Evolutionary conservation across 2,797 vertebrate genomes (phyloP), one percentile per base, ranked within the genome.

Genomic region (Chelonia mydas): DNA sequence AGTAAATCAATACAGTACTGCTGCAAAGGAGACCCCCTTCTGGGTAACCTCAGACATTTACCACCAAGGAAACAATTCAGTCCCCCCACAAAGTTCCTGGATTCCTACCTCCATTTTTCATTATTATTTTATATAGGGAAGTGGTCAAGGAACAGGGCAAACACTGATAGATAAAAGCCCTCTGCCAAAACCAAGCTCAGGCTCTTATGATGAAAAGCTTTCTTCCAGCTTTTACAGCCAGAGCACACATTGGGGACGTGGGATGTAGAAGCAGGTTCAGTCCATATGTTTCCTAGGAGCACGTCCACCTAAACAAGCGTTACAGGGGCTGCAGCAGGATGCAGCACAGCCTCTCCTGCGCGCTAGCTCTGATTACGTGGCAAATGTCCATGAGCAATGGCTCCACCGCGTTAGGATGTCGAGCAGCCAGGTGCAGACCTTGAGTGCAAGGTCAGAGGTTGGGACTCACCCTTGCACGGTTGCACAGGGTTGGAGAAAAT

Each of bases 1-100:
- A 82, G 49, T 57, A 91, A 91, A 94, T 97, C 93, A 84, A 77
- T 55, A 86, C 7, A 72, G 41, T 33, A 88, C n/a, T 72, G 79
- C 87, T 88, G 23, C 33, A 89, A 55, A 93, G 45, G 11, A 5
- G 0, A 51, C 23, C 88, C 95, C 1, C 84, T 54, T 92, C 57
- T 54, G 27, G 54, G 86, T 86, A 90, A 88, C 50, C 83, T 84
- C 78, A 95, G 78, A 53, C 0, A 59, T 49, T 78, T 88, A 49
- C 76, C 81, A 54, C 55, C 92, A 90, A 83, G 33, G 74, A 93
- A 88, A 87, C 37, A 86, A 84, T 23, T 49, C 11, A 0, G 21
- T 86, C 94, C 89, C 84, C 84, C 81, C 41, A 41, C 19, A 47
- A 84, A 45, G 23, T 16, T 85, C 50, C 83, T 74, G 55, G 4